A percentile compares a stretch with the other conserved stretches of the same genome.
These are phyloP conservation scores for Hydroisotoma schaefferi DNA, from an alignment of 2,888 invertebrate genomes.

Conservation along the genomic window DNA sequence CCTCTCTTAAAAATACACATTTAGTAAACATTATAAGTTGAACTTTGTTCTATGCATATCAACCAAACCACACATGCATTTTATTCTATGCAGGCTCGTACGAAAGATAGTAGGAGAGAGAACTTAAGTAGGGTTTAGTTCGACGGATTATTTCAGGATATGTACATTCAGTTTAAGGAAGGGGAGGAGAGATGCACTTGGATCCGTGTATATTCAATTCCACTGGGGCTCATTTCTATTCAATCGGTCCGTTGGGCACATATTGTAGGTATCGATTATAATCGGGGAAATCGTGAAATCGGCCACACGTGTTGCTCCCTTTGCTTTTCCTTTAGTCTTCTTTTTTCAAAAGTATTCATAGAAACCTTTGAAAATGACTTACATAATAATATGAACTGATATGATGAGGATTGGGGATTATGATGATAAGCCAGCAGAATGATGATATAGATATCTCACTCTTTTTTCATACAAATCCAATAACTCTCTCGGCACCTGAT, in stretches of 20 bases:
- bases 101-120: not conserved
- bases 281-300: conserved; percentile 41
- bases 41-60: too few relatives aligned
- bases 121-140: too few relatives aligned
- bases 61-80: too few relatives aligned
- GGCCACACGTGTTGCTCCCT: conserved; percentile 47
- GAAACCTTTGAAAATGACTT: conserved; percentile 19
- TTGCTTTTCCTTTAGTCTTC: conserved; percentile 18
- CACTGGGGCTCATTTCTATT: conserved; percentile 12
- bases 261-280: conserved; percentile 42
- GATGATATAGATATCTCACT: conserved; percentile 19
- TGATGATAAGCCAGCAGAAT: not conserved
- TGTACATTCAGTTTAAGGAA: too few relatives aligned
- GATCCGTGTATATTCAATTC: not conserved
- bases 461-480: not conserved
- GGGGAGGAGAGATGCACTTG: not conserved
- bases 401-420: too few relatives aligned
- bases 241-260: conserved; percentile 34
- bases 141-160: too few relatives aligned
- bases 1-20: too few relatives aligned
- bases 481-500: conserved; percentile 17
- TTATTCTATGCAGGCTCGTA: not conserved
- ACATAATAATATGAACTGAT: too few relatives aligned
- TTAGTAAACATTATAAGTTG: too few relatives aligned
- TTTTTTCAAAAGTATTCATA: conserved; percentile 6